phyloP scores from a whole-genome alignment of 2,797 vertebrate species.

The Tenualosa ilisha region DNA sequence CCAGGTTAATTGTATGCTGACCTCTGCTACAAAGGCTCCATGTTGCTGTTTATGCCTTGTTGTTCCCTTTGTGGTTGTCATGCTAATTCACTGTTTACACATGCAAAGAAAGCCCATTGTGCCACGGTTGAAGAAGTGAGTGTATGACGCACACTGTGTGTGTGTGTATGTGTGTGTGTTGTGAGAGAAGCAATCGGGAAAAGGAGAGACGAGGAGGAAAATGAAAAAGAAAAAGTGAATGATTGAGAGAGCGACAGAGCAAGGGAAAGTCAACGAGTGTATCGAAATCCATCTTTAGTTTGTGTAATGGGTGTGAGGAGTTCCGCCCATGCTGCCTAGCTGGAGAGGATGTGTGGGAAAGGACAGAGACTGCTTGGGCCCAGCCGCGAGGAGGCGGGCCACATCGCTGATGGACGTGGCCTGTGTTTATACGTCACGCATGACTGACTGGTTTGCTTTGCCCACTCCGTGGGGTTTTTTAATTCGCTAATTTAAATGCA shows the following conservation, averaged over 20 bases:
- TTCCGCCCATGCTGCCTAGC: constrained; percentile 31
- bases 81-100: constrained; percentile 57
- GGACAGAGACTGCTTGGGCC: constrained; percentile 8
- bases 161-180: constrained; percentile 25
- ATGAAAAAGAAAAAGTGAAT: too few relatives aligned
- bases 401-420: constrained; percentile 27
- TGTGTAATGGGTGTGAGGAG: constrained; percentile 43
- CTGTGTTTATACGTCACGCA: constrained; percentile 33
- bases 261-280: constrained; percentile 30
- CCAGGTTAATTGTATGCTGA: constrained; percentile 55
- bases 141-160: constrained; percentile 30
- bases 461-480: constrained; percentile 49
- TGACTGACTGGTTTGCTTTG: constrained; percentile 28
- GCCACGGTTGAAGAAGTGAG: constrained; percentile 38
- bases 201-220: too few relatives aligned
- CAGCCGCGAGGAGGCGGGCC: constrained; percentile 33
- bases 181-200: too few relatives aligned
- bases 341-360: constrained; percentile 40
- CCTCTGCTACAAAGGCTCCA: constrained; percentile 48
- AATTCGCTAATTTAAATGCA: constrained; percentile 72
- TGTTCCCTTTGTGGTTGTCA: constrained; percentile 52
- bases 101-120: constrained; percentile 50
- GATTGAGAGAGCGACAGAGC: constrained; percentile 47
- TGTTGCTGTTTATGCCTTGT: constrained; percentile 52
- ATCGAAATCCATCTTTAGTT: constrained; percentile 37